phyloP scores from a whole-genome alignment of 2,797 vertebrate species.

The Aplochiton taeniatus region DNA sequence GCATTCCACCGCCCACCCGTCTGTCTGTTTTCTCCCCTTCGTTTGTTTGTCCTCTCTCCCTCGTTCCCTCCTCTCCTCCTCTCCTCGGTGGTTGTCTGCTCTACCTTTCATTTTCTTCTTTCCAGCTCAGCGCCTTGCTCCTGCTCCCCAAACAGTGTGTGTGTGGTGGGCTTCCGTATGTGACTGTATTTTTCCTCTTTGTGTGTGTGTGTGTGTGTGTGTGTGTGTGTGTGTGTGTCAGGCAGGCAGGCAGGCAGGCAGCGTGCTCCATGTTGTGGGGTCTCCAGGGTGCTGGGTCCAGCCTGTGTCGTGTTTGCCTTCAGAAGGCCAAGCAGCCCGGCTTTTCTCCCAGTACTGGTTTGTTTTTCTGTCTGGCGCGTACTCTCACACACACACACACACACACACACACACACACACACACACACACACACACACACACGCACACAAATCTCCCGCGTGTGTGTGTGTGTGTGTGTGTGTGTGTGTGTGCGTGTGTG shows the following conservation, averaged over 20 bases:
- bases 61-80: conserved; percentile 7
- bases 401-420: neutral
- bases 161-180: conserved; percentile 14
- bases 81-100: conserved; percentile 39
- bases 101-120: conserved; percentile 43
- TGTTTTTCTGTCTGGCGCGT: neutral
- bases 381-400: neutral
- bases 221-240: neutral
- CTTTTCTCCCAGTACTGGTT: neutral
- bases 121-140: conserved; percentile 42
- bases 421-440: neutral
- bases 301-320: conserved; percentile 17
- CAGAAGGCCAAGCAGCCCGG: conserved; percentile 20
- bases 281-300: conserved; percentile 26
- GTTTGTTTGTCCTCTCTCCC: conserved; percentile 22
- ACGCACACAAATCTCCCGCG: no score
- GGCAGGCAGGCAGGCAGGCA: neutral
- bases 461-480: conserved; percentile 1
- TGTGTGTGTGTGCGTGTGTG: conserved; percentile 13
- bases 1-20: conserved; percentile 37
- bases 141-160: conserved; percentile 17
- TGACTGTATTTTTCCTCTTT: neutral
- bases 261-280: no score
- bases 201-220: neutral
- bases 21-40: conserved; percentile 46